phyloP scores from a whole-genome alignment of 1,140 invertebrate species.

The Archegozetes longisetosus region DNA sequence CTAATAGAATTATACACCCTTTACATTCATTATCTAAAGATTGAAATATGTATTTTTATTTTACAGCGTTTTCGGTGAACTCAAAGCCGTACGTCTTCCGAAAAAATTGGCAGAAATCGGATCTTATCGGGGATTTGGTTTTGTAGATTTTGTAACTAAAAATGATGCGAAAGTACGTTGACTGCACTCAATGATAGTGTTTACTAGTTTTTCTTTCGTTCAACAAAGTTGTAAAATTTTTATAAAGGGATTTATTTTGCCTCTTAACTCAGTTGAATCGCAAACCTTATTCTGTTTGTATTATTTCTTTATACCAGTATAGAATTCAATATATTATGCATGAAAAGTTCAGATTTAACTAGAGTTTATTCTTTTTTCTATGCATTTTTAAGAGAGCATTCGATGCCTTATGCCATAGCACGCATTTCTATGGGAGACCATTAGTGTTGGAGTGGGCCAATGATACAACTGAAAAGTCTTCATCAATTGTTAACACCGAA shows the following conservation, averaged over 20 bases:
- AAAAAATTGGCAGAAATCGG: slow-evolving; percentile 58
- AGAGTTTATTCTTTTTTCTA: slow-evolving; percentile 9
- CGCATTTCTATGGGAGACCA: slow-evolving; percentile 88
- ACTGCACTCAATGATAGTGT: too few relatives aligned
- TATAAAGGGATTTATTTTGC: background rate
- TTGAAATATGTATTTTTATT: too few relatives aligned
- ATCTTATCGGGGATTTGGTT: slow-evolving; percentile 85
- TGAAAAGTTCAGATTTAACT: slow-evolving; percentile 14
- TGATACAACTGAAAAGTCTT: slow-evolving; percentile 62
- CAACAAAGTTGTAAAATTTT: background rate
- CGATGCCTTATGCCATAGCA: slow-evolving; percentile 77
- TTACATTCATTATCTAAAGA: too few relatives aligned
- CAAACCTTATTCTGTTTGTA: too few relatives aligned
- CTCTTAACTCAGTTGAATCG: too few relatives aligned
- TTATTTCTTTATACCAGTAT: background rate
- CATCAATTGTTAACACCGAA: background rate
- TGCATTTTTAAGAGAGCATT: slow-evolving; percentile 55
- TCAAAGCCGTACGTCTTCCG: slow-evolving; percentile 77
- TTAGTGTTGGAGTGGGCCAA: slow-evolving; percentile 93
- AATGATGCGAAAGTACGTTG: slow-evolving; percentile 70
- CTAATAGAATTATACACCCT: too few relatives aligned
- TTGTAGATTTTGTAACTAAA: slow-evolving; percentile 77
- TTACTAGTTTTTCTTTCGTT: background rate
- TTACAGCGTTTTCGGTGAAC: slow-evolving; percentile 77
- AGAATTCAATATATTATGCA: slow-evolving; percentile 15